Percentiles rank a stretch among this genome's conserved stretches.
Evolutionary conservation across 2,113 vertebrate species (phyloP).

Genomic region (Vulpes vulpes): DNA sequence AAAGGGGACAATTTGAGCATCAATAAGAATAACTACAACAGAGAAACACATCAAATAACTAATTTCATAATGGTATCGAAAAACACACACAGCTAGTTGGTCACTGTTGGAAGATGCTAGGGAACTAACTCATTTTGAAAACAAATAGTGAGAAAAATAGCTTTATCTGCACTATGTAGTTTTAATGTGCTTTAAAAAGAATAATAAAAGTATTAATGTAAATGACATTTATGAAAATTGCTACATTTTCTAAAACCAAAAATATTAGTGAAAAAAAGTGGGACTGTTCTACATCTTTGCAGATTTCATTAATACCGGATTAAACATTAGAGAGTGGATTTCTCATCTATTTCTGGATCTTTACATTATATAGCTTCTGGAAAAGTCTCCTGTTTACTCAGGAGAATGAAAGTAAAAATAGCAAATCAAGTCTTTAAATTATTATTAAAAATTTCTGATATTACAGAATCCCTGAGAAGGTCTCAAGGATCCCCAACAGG

Average conservation of each 20-base stretch:
- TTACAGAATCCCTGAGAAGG: not conserved
- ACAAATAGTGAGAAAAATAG: not conserved
- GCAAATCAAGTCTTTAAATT: not conserved
- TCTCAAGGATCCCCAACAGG: not conserved
- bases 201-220: not conserved
- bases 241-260: not conserved
- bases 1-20: not conserved
- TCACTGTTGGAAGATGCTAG: not conserved
- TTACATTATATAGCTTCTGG: not conserved
- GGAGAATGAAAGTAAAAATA: not conserved
- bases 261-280: not conserved
- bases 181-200: constrained; percentile 16
- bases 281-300: not conserved
- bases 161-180: not conserved
- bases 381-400: not conserved
- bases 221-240: constrained; percentile 1
- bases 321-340: not conserved
- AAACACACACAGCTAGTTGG: too few species aligned
- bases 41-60: not conserved
- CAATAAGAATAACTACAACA: not conserved
- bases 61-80: not conserved
- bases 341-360: not conserved
- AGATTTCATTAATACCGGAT: not conserved
- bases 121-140: constrained; percentile 18
- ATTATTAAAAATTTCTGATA: not conserved